Evolutionary conservation across 2,113 vertebrate species (phyloP), one percentile per base, ranked within the genome.

Genomic region (Dermatemys mawii): DNA sequence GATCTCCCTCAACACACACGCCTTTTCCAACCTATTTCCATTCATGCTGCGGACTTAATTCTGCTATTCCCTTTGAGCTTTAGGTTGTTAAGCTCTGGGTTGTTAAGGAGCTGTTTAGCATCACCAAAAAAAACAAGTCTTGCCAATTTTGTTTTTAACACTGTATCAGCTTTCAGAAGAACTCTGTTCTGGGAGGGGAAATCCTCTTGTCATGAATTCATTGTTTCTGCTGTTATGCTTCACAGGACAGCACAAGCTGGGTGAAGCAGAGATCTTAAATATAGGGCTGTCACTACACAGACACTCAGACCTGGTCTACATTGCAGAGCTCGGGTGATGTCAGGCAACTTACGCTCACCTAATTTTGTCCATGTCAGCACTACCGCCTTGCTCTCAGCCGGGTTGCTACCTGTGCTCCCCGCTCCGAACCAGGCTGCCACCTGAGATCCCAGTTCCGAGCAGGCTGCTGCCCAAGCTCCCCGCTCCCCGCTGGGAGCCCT

Each of bases 151-250:
- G n/a, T 70, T 91, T 55, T 63, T 82, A 86, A 76, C 79, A 21
- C 24, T 57, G 11, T 73, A 76, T 67, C 27, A 51, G 38, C 27
- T 83, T 78, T 78, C 12, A 35, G 75, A 93, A 86, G 81, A 44
- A 19, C 17, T 86, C 12, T 54, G 51, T 63, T 51, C 83, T 46
- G 78, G 35, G 76, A 49, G 80, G 44, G 60, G 60, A 86, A 81
- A 78, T 55, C 2, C n/a, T 84, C 78, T 90, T 86, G 50, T 84
- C 83, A 91, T 48, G 7, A 6, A 67, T 89, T 86, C 49, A 8
- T 6, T 76, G 54, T 92, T 96, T 81, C 75, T 51, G 75, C 46
- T 26, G 19, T 83, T 90, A 86, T 57, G 46, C 93, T 94, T 89
- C 63, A 24, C 78, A 38, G 3, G 24, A 51, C 32, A 19, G 2